These are phyloP conservation scores for Halichondria panicea DNA, from an alignment of 37 sponge, comb jelly and placozoan species.

Conservation along the genomic window DNA sequence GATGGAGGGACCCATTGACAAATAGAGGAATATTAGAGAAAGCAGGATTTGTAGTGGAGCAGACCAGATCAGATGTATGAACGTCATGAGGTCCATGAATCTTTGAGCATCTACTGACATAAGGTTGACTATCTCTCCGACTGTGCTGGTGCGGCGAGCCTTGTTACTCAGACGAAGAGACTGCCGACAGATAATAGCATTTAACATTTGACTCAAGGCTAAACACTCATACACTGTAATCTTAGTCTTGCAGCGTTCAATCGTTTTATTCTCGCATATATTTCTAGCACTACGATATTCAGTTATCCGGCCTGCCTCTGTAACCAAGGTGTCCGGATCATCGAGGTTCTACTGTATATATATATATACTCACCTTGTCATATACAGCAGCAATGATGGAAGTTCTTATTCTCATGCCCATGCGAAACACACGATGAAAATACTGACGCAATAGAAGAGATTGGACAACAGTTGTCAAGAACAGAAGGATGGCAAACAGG, in stretches of 20 bases:
- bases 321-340: conserved; percentile 2
- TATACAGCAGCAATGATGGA: conserved; percentile 73
- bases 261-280: not conserved
- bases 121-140: conserved; percentile 97
- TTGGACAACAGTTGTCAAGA: conserved; percentile 65
- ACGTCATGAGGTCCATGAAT: conserved; percentile 86
- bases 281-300: not conserved
- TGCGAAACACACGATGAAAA: conserved; percentile 61
- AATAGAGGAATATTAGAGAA: conserved; percentile 75
- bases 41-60: conserved; percentile 84
- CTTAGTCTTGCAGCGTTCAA: not conserved
- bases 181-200: conserved; percentile 33
- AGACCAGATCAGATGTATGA: conserved; percentile 86
- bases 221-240: not conserved
- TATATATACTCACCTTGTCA: conserved; percentile 52
- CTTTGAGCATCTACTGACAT: conserved; percentile 97
- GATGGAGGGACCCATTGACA: conserved; percentile 70
- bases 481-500: conserved; percentile 70
- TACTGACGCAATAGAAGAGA: conserved; percentile 85
- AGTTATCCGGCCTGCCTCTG: too few species aligned
- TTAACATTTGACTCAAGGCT: not conserved
- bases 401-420: conserved; percentile 78
- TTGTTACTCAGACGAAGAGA: conserved; percentile 76
- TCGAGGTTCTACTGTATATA: not conserved
- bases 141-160: conserved; percentile 73